phyloP scores from a whole-genome alignment of 2,888 invertebrate species.

The Argyresthia goedartella region DNA sequence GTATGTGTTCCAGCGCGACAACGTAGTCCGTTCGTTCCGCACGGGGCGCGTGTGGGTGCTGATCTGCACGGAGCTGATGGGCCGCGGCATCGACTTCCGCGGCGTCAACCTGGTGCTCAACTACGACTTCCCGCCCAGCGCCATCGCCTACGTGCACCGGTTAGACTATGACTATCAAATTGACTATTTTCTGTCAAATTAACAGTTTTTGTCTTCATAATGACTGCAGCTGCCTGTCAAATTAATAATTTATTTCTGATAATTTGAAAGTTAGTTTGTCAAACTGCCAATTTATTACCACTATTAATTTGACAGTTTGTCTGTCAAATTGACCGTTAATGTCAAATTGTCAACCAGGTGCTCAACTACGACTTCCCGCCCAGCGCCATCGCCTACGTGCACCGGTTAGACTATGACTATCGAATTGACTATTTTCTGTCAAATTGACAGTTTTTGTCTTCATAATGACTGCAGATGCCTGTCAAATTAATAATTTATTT shows the following conservation, averaged over 20 bases:
- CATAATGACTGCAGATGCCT: too few species aligned
- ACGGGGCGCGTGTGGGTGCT: constrained; percentile 95
- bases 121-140: constrained; percentile 95
- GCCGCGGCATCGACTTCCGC: constrained; percentile 96
- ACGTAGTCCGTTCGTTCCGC: constrained; percentile 90
- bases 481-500: too few species aligned
- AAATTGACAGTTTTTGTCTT: neutral
- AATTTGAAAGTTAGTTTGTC: too few species aligned
- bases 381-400: constrained; percentile 90
- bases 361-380: constrained; percentile 98
- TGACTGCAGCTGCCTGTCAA: too few species aligned
- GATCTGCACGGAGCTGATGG: constrained; percentile 97
- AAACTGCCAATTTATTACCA: too few species aligned
- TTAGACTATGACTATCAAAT: constrained; percentile 24
- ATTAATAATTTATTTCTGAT: too few species aligned
- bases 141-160: constrained; percentile 93
- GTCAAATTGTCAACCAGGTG: constrained; percentile 96
- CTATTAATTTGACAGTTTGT: too few species aligned
- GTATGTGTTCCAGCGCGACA: constrained; percentile 86
- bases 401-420: constrained; percentile 71
- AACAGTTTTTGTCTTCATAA: neutral
- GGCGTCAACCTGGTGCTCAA: constrained; percentile 97
- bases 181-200: neutral
- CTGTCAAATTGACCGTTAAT: too few species aligned
- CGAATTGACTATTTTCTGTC: neutral